Evolutionary conservation across 2,888 invertebrate genomes (phyloP).

Genomic region (Pyrrhosoma nymphula): DNA sequence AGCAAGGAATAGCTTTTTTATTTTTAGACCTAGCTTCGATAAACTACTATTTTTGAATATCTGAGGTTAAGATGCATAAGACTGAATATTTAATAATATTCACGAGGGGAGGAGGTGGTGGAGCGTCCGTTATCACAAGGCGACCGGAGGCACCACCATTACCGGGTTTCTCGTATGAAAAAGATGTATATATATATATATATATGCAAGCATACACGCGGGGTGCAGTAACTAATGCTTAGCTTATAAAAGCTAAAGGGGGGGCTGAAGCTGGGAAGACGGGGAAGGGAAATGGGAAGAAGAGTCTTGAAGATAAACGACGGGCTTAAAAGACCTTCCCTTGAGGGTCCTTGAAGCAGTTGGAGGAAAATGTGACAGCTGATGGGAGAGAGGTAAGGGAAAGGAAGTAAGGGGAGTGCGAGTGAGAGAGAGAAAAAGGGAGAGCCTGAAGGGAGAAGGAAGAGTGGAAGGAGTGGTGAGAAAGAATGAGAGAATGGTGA

Average conservation of each 20-base stretch:
- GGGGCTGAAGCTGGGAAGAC: not conserved
- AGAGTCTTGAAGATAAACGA: constrained; percentile 64
- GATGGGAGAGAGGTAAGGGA: constrained; percentile 28
- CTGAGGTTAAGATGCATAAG: too few species aligned
- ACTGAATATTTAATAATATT: too few species aligned
- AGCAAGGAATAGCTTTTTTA: too few species aligned
- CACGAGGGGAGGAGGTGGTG: too few species aligned
- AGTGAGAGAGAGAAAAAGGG: not conserved
- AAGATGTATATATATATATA: too few species aligned
- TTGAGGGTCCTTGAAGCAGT: constrained; percentile 60
- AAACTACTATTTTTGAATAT: too few species aligned
- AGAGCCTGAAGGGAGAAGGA: too few species aligned
- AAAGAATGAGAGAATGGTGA: not conserved
- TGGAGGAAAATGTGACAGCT: constrained; percentile 54
- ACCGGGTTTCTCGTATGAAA: not conserved
- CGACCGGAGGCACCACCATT: not conserved
- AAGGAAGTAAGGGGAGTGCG: not conserved
- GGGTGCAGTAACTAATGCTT: constrained; percentile 22
- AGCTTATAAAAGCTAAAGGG: not conserved
- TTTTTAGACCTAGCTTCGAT: too few species aligned
- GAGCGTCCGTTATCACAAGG: not conserved
- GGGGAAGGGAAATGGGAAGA: constrained; percentile 23
- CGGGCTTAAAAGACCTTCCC: constrained; percentile 64
- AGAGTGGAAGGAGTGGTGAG: too few species aligned
- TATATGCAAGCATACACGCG: not conserved